These are phyloP conservation scores for Hermodice carunculata DNA, from an alignment of 2,888 invertebrate species.

Conservation along the genomic window DNA sequence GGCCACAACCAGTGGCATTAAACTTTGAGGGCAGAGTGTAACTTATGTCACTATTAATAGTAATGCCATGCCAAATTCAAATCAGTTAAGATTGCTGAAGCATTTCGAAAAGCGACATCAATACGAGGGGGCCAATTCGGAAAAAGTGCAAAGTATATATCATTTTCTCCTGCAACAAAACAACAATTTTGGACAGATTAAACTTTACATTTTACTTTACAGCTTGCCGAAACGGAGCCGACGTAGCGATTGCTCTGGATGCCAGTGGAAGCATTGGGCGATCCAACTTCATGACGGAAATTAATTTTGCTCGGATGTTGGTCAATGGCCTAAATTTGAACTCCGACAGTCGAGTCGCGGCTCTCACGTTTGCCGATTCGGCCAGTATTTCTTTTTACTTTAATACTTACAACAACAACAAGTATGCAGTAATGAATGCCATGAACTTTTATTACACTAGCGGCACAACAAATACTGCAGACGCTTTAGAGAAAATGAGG, in stretches of 20 bases:
- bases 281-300: conserved; percentile 17
- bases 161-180: too few species aligned
- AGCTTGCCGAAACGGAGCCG: conserved; percentile 5
- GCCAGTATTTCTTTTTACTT: conserved; percentile 11
- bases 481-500: conserved; percentile 43
- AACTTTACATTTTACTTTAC: background rate
- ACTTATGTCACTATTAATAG: too few species aligned
- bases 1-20: too few species aligned
- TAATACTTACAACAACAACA: too few species aligned
- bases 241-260: conserved; percentile 22
- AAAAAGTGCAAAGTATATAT: too few species aligned
- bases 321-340: conserved; percentile 11
- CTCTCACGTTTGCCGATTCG: conserved; percentile 2
- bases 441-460: conserved; percentile 16
- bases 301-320: conserved; percentile 12
- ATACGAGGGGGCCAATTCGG: too few species aligned
- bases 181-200: too few species aligned
- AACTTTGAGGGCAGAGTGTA: too few species aligned
- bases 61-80: background rate
- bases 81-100: too few species aligned
- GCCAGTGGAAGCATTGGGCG: conserved; percentile 18
- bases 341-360: conserved; percentile 1
- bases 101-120: too few species aligned
- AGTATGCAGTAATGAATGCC: conserved; percentile 34
- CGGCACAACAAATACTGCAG: conserved; percentile 38